Evolutionary conservation across 2,888 invertebrate species (phyloP).

Genomic region (Lamproptera curius): DNA sequence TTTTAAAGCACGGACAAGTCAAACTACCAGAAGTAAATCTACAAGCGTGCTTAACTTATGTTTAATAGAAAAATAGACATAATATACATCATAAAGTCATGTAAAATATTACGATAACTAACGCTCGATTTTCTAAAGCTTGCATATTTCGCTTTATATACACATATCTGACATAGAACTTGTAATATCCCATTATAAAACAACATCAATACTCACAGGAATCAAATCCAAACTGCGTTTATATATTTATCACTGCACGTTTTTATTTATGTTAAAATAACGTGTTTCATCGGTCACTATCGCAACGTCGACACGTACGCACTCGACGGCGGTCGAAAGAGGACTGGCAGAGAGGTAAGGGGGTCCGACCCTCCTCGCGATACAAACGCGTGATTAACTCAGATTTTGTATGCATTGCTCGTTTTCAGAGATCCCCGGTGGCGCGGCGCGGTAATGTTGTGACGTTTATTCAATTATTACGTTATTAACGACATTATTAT

Average conservation of each 20-base stretch:
- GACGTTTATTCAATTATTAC: neutral
- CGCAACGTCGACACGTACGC: constrained; percentile 36
- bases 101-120: too few relatives aligned
- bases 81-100: too few relatives aligned
- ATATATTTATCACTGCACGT: constrained; percentile 55
- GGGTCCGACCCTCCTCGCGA: constrained; percentile 49
- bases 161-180: too few relatives aligned
- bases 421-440: constrained; percentile 11
- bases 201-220: constrained; percentile 50
- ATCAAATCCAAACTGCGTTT: constrained; percentile 57
- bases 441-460: neutral
- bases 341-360: constrained; percentile 64
- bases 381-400: constrained; percentile 42
- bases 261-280: constrained; percentile 48
- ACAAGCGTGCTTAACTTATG: too few relatives aligned
- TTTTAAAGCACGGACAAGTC: too few relatives aligned
- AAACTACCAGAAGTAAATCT: too few relatives aligned
- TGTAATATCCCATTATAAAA: constrained; percentile 26
- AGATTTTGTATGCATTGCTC: constrained; percentile 45
- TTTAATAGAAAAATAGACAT: too few relatives aligned
- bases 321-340: constrained; percentile 47
- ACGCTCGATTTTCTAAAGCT: too few relatives aligned
- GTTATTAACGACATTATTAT: too few relatives aligned
- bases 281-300: constrained; percentile 45
- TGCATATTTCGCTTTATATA: too few relatives aligned